These are phyloP conservation scores for Tuta absoluta DNA, from an alignment of 2,888 invertebrate genomes.

Conservation along the genomic window DNA sequence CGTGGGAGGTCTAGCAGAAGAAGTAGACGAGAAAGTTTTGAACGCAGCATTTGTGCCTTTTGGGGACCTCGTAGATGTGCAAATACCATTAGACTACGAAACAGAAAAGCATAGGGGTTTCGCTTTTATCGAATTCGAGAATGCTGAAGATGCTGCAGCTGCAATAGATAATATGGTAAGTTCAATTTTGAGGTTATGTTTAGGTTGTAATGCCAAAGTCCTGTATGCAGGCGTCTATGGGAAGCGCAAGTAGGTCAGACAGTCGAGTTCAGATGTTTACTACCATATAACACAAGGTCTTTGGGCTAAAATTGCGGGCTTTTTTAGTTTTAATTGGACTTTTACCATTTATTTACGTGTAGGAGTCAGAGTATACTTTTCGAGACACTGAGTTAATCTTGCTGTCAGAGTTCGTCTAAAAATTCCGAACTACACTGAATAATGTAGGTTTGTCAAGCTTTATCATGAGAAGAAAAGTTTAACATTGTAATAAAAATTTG, in stretches of 20 bases:
- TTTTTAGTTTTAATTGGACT: too few relatives aligned
- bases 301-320: too few relatives aligned
- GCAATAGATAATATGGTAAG: constrained; percentile 99
- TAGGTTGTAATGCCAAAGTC: neutral
- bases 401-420: too few relatives aligned
- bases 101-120: constrained; percentile 98
- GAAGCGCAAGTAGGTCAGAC: neutral
- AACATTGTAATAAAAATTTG: neutral
- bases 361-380: too few relatives aligned
- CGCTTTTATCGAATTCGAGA: constrained; percentile 99
- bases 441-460: too few relatives aligned
- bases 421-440: too few relatives aligned
- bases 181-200: constrained; percentile 22
- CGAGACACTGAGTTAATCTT: too few relatives aligned
- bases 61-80: constrained; percentile 98
- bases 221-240: neutral
- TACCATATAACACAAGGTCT: too few relatives aligned
- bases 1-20: constrained; percentile 94
- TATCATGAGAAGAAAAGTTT: too few relatives aligned
- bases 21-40: constrained; percentile 97
- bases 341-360: too few relatives aligned
- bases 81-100: constrained; percentile 99
- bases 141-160: constrained; percentile 98
- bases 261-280: neutral
- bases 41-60: constrained; percentile 99